Percentiles rank a stretch among this genome's conserved stretches.
phyloP scores from a whole-genome alignment of 2,113 vertebrate species.

The Cyprinodon brontotheroides region DNA sequence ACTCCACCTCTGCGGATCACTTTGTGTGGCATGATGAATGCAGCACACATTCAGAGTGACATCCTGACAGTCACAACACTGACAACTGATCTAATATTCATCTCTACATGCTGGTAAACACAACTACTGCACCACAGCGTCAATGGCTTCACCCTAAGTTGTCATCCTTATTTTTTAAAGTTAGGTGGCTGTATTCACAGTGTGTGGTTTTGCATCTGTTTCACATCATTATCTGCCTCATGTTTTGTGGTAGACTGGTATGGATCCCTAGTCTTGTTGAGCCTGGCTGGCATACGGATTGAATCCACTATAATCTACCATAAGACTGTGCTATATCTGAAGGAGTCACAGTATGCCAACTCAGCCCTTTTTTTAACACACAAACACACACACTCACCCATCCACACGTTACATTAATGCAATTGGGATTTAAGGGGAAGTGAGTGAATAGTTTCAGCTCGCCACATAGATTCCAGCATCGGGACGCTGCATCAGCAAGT shows the following conservation, averaged over 20 bases:
- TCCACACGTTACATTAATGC: constrained; percentile 49
- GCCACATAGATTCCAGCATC: constrained; percentile 68
- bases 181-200: constrained; percentile 19
- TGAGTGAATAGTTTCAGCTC: constrained; percentile 75
- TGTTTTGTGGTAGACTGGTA: constrained; percentile 58
- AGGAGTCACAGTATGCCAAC: constrained; percentile 59
- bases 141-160: constrained; percentile 32
- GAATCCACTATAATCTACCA: constrained; percentile 76
- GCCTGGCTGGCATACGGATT: constrained; percentile 56
- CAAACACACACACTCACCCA: constrained; percentile 30
- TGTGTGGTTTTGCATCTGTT: constrained; percentile 19
- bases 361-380: constrained; percentile 66
- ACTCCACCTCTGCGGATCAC: constrained; percentile 20
- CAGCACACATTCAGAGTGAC: constrained; percentile 63
- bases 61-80: constrained; percentile 57
- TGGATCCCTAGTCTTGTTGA: constrained; percentile 53
- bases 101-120: constrained; percentile 27
- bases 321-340: constrained; percentile 73
- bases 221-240: constrained; percentile 44
- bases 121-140: constrained; percentile 19
- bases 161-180: constrained; percentile 29
- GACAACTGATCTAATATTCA: constrained; percentile 57
- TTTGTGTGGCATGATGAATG: constrained; percentile 66
- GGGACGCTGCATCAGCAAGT: constrained; percentile 72
- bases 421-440: constrained; percentile 72